Percentiles rank a stretch among this genome's conserved stretches.
phyloP scores from a whole-genome alignment of 2,113 vertebrate genomes.

The Marmota flaviventris region DNA sequence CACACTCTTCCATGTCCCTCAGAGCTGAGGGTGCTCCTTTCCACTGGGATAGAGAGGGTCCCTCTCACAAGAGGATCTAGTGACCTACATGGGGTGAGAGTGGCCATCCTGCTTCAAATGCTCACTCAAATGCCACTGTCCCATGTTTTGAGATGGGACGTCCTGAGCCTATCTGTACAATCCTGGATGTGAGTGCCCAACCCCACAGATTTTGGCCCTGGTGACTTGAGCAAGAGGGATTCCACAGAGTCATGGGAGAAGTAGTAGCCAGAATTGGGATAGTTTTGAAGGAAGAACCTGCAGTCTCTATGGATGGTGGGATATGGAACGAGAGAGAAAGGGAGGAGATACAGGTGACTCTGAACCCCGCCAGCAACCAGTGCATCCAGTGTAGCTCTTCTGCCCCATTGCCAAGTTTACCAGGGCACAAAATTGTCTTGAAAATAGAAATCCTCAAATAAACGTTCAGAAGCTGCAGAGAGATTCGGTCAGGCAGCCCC shows the following conservation, averaged over 20 bases:
- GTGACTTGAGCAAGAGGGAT: neutral
- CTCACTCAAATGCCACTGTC: neutral
- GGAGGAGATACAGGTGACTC: neutral
- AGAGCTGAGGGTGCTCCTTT: neutral
- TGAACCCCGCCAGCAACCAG: fast-evolving
- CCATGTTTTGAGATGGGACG: neutral
- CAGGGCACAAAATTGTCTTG: neutral
- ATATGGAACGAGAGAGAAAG: neutral
- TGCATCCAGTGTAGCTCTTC: neutral
- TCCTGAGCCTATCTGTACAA: neutral
- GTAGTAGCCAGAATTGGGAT: neutral
- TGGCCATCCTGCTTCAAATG: neutral
- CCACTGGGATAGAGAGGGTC: no score
- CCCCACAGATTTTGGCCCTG: neutral
- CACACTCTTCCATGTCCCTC: neutral
- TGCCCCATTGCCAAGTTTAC: neutral
- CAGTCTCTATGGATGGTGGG: neutral
- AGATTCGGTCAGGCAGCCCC: neutral
- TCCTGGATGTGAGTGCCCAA: no score
- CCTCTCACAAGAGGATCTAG: neutral
- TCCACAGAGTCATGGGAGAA: neutral
- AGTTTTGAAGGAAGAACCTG: neutral
- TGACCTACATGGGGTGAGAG: neutral
- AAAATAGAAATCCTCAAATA: neutral
- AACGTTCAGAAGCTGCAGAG: slow-evolving; percentile 23